Percentiles rank a stretch among this genome's conserved stretches.
Conservation (phyloP, 2,113 vertebrate species). For the Apeltes quadracus region DNA sequence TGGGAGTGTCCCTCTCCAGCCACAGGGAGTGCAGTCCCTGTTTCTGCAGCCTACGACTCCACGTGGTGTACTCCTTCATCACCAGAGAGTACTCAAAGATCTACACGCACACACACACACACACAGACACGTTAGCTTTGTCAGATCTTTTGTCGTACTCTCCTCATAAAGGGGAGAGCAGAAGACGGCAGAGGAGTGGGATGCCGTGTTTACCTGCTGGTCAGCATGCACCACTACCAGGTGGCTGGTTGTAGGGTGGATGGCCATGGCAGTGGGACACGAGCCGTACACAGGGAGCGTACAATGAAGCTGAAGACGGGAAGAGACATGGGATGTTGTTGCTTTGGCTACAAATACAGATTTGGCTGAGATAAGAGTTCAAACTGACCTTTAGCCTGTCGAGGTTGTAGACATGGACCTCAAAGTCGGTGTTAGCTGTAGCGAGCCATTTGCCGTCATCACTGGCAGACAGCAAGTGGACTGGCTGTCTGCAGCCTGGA, state of each 20-base stretch:
- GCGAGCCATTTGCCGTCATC: slow-evolving; percentile 88
- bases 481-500: slow-evolving; percentile 81
- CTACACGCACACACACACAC: slow-evolving; percentile 63
- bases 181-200: background rate
- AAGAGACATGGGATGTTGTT: rapidly evolving
- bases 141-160: background rate
- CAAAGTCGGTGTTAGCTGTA: slow-evolving; percentile 79
- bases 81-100: slow-evolving; percentile 89
- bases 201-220: slow-evolving; percentile 84
- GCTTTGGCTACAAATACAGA: background rate
- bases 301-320: slow-evolving; percentile 83
- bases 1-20: slow-evolving; percentile 88
- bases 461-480: slow-evolving; percentile 85
- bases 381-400: slow-evolving; percentile 83
- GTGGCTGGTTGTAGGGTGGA: slow-evolving; percentile 86
- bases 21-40: slow-evolving; percentile 86
- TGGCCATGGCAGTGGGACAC: slow-evolving; percentile 87
- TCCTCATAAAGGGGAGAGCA: background rate
- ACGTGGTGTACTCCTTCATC: slow-evolving; percentile 86
- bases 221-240: slow-evolving; percentile 88
- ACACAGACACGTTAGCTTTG: background rate
- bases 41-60: slow-evolving; percentile 88
- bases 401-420: slow-evolving; percentile 86
- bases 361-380: rapidly evolving
- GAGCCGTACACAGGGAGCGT: slow-evolving; percentile 85